Conservation (phyloP, 2,113 vertebrate genomes). For the Boleophthalmus pectinirostris region DNA sequence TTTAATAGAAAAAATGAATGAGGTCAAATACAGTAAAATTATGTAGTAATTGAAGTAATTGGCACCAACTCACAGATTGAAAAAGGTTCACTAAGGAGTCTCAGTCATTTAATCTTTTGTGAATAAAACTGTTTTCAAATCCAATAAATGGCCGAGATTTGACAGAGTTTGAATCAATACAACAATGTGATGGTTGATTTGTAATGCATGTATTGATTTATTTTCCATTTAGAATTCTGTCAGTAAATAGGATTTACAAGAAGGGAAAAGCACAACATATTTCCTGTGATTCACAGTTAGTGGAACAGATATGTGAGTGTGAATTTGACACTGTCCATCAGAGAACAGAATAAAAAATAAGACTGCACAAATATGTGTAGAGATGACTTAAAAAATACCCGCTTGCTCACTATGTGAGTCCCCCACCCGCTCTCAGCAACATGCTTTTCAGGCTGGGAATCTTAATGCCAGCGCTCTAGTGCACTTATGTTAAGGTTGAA, state of each 20-base stretch:
- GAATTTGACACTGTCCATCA: slow-evolving; percentile 26
- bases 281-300: slow-evolving; percentile 18
- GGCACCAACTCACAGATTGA: slow-evolving; percentile 8
- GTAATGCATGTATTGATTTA: slow-evolving; percentile 27
- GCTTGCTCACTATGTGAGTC: slow-evolving; percentile 13
- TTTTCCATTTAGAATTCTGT: slow-evolving; percentile 25
- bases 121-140: slow-evolving; percentile 35
- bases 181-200: slow-evolving; percentile 28
- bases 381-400: slow-evolving; percentile 19
- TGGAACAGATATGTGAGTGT: slow-evolving; percentile 15
- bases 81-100: slow-evolving; percentile 27
- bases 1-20: background rate
- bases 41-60: slow-evolving; percentile 14
- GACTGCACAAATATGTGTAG: background rate
- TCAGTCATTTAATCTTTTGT: slow-evolving; percentile 28
- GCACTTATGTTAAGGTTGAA: slow-evolving; percentile 68
- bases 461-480: slow-evolving; percentile 59
- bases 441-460: slow-evolving; percentile 40
- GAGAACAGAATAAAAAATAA: slow-evolving; percentile 8
- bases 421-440: slow-evolving; percentile 2
- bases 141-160: slow-evolving; percentile 22
- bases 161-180: slow-evolving; percentile 41
- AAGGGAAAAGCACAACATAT: slow-evolving; percentile 2
- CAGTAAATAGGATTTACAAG: slow-evolving; percentile 23
- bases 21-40: background rate